phyloP scores from a whole-genome alignment of 1,140 invertebrate species.

The Nylanderia fulva region DNA sequence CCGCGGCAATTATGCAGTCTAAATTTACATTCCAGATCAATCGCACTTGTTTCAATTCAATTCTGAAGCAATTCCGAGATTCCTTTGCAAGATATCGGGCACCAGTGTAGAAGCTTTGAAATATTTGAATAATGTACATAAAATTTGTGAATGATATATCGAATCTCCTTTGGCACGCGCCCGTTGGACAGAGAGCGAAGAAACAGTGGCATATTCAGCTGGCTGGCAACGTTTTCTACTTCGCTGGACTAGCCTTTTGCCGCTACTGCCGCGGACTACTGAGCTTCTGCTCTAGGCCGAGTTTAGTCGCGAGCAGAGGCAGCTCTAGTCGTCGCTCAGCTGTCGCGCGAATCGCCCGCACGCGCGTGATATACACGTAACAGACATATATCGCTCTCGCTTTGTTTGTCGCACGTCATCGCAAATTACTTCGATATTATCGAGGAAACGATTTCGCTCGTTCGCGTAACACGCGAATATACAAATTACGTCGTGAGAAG shows the following conservation, averaged over 20 bases:
- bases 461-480: background rate
- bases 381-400: background rate
- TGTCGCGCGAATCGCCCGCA: slow-evolving; percentile 48
- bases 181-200: background rate
- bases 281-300: slow-evolving; percentile 56
- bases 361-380: slow-evolving; percentile 14
- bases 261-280: slow-evolving; percentile 44
- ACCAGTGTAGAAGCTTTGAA: background rate
- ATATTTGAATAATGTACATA: background rate
- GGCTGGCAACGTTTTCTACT: slow-evolving; percentile 62
- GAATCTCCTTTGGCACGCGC: slow-evolving; percentile 18
- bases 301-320: slow-evolving; percentile 26
- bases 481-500: background rate
- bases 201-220: slow-evolving; percentile 40
- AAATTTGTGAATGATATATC: background rate
- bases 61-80: too few species aligned
- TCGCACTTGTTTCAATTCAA: too few species aligned
- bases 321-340: slow-evolving; percentile 66
- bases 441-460: background rate
- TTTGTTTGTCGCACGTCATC: background rate
- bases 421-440: background rate
- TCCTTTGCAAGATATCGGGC: too few species aligned
- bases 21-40: too few species aligned
- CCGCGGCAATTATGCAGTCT: too few species aligned
- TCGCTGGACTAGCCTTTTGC: slow-evolving; percentile 17